Evolutionary conservation across 1,140 invertebrate genomes (phyloP).

Genomic region (Teleopsis dalmanni): DNA sequence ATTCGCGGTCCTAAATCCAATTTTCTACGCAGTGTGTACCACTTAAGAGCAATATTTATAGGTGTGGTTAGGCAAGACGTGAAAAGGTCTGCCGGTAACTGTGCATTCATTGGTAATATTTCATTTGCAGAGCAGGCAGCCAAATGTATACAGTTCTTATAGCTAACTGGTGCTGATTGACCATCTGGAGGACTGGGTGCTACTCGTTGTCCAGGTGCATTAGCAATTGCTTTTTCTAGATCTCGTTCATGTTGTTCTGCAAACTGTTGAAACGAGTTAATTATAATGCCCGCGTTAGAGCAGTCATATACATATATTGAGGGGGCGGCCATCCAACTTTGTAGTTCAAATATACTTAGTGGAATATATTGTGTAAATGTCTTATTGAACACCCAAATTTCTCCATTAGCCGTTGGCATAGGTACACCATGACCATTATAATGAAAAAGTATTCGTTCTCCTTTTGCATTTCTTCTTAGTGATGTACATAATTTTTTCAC

Average conservation of each 20-base stretch:
- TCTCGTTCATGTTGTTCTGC: constrained; percentile 86
- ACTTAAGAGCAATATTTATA: constrained; percentile 91
- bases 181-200: constrained; percentile 8
- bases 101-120: constrained; percentile 93
- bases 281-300: constrained; percentile 94
- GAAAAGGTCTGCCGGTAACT: constrained; percentile 97
- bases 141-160: constrained; percentile 90
- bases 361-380: constrained; percentile 99
- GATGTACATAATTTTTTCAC: constrained; percentile 95
- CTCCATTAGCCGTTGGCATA: constrained; percentile 93
- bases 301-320: constrained; percentile 99
- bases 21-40: constrained; percentile 81
- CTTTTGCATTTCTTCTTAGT: constrained; percentile 94
- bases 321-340: constrained; percentile 97
- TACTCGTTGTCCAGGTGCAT: constrained; percentile 17
- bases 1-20: constrained; percentile 73
- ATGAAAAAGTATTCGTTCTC: constrained; percentile 97
- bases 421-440: constrained; percentile 99
- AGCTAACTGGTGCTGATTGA: constrained; percentile 43
- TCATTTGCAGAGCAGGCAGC: constrained; percentile 89
- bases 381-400: constrained; percentile 99
- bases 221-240: constrained; percentile 56
- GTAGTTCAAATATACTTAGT: constrained; percentile 94
- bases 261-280: constrained; percentile 87
- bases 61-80: constrained; percentile 97